A percentile compares a stretch with the other conserved stretches of the same genome.
Evolutionary conservation across 2,113 vertebrate genomes (phyloP).

Genomic region (Grammomys surdaster): DNA sequence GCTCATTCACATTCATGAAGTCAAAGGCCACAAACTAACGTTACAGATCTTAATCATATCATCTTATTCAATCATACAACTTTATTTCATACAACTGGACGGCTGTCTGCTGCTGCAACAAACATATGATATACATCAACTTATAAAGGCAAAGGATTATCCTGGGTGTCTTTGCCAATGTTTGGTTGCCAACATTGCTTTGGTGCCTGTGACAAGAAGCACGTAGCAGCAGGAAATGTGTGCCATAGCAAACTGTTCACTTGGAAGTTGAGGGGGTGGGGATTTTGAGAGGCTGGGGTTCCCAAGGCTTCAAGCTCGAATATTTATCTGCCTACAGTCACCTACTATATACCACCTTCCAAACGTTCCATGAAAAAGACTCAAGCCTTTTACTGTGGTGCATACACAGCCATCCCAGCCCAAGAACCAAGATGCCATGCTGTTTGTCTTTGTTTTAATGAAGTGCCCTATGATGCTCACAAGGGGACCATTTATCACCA

Average conservation of each 20-base stretch:
- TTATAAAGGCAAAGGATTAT: not conserved
- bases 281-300: not conserved
- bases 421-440: fast-evolving
- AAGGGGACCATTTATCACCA: too few relatives aligned
- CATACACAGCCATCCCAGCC: fast-evolving
- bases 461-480: not conserved
- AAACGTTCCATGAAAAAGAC: not conserved
- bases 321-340: not conserved
- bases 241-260: not conserved
- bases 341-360: not conserved
- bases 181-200: not conserved
- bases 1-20: fast-evolving
- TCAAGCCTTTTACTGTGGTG: fast-evolving
- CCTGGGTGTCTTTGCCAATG: not conserved
- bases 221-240: not conserved
- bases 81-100: fast-evolving
- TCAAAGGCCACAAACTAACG: fast-evolving
- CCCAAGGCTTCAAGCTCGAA: not conserved
- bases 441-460: not conserved
- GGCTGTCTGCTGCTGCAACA: not conserved
- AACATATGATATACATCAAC: not conserved
- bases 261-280: fast-evolving
- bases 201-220: not conserved
- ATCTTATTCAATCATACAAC: too few relatives aligned
- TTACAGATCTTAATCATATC: not conserved